These are phyloP conservation scores for Synergus umbraculus DNA, from an alignment of 2,888 invertebrate species.

Conservation along the genomic window DNA sequence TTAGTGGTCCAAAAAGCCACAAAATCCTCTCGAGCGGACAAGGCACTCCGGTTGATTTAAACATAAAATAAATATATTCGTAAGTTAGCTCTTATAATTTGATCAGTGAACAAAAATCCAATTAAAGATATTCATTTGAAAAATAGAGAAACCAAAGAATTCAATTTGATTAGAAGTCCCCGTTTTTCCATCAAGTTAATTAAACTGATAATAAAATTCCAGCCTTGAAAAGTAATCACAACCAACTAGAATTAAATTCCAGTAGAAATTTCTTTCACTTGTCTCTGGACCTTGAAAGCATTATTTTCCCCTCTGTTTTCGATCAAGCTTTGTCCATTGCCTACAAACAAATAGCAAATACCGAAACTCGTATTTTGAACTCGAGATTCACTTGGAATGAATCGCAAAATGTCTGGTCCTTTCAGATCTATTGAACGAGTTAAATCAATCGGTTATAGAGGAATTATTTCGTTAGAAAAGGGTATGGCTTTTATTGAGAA, in stretches of 20 bases:
- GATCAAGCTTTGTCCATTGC: constrained; percentile 36
- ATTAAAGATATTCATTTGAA: background rate
- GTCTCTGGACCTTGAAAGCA: constrained; percentile 13
- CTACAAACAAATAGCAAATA: constrained; percentile 36
- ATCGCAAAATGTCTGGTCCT: background rate
- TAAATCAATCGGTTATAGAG: constrained; percentile 20
- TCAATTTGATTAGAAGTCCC: background rate
- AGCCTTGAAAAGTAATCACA: constrained; percentile 8
- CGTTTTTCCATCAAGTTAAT: background rate
- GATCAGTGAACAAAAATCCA: too few species aligned
- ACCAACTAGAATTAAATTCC: constrained; percentile 15
- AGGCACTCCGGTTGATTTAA: too few species aligned
- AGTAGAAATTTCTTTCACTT: constrained; percentile 34
- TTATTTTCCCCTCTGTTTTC: constrained; percentile 36
- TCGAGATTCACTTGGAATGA: background rate
- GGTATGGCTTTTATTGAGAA: constrained; percentile 19
- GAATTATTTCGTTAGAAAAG: background rate
- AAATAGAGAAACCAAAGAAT: background rate
- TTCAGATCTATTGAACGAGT: constrained; percentile 4
- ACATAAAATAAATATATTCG: too few species aligned
- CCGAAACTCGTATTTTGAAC: constrained; percentile 26
- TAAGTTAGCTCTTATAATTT: too few species aligned
- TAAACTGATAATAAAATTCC: background rate
- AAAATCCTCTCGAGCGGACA: too few species aligned
- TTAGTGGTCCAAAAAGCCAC: too few species aligned